Base-by-base conservation (phyloP, 1,140 invertebrate species). In the Octopus sinensis region DNA sequence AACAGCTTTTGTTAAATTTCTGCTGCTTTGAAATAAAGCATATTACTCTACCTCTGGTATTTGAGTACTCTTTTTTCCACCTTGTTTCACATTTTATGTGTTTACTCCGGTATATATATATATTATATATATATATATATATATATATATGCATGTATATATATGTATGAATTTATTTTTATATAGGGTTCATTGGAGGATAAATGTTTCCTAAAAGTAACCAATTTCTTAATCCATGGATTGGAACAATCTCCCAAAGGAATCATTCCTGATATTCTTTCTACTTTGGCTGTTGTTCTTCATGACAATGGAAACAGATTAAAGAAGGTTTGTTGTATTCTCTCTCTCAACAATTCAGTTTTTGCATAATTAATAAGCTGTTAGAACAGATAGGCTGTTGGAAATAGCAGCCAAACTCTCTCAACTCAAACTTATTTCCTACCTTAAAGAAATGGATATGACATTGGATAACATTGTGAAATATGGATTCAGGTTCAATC, bases 241-340 rank as follows among this genome's bases (percentile, higher is more conserved):
- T 51, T 90, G 23, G 82, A 86, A 77, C 80, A 81, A 54, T 88
- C 88, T 84, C 84, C 84, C 75, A 76, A 81, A 1, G 89, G 88
- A 85, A 83, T 85, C 7, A 76, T 81, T n/a, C 56, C 86, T 30
- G 86, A 90, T n/a, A 83, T 88, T 52, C 84, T 90, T 4, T 71
- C 82, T 68, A 86, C 90, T 10, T 78, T 90, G 9, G 85, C 86
- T n/a, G 86, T 87, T 53, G 81, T 90, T 4, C 80, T 90, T 17
- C 89, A 90, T 84, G 87, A 88, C 82, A 88, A 88, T 84, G 84
- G 83, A 54, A 82, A 84, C 17, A 85, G 79, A 71, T 78, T 90
- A 75, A 76, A 78, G 54, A 82, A 84, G 87, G 89, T 89, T 68
- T 81, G 53, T 13, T 13, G 4, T 71, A 13, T 81, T 12, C 62